Percentiles rank a stretch among this genome's conserved stretches.
Conservation (phyloP, 35 echinoderm and acorn worm genomes). For the Anneissia japonica region DNA sequence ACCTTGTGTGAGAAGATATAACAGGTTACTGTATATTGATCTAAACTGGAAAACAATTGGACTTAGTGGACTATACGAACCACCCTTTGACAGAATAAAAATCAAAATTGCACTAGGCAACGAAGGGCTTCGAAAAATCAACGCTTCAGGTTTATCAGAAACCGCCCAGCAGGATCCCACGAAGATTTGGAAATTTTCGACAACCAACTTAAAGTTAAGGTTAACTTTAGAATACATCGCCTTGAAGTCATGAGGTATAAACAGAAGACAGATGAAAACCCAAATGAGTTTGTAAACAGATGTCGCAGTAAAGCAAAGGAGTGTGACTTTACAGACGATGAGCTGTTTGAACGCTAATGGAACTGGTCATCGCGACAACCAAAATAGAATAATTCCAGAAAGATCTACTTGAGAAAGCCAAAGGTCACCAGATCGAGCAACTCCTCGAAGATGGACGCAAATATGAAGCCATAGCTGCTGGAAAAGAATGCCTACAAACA, state of each 20-base stretch:
- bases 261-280: constrained; percentile 15
- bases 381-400: constrained; percentile 29
- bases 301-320: constrained; percentile 34
- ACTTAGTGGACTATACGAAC: too few relatives aligned
- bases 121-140: constrained; percentile 23
- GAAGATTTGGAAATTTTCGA: constrained; percentile 44
- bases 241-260: constrained; percentile 22
- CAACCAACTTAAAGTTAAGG: constrained; percentile 22
- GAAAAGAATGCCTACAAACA: constrained; percentile 20
- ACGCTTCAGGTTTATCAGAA: constrained; percentile 8
- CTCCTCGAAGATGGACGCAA: constrained; percentile 44
- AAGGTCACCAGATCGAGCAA: constrained; percentile 26
- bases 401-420: constrained; percentile 36
- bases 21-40: too few relatives aligned
- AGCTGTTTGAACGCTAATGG: constrained; percentile 23
- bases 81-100: too few relatives aligned
- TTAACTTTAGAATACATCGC: constrained; percentile 36
- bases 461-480: constrained; percentile 38
- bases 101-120: constrained; percentile 41
- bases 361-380: constrained; percentile 42
- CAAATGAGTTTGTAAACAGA: constrained; percentile 47
- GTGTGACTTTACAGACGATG: constrained; percentile 24
- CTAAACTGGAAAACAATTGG: too few relatives aligned
- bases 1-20: too few relatives aligned
- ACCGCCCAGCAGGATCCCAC: constrained; percentile 22